Percentiles rank a stretch among this genome's conserved stretches.
These are phyloP conservation scores for Parochlus steinenii DNA, from an alignment of 2,888 invertebrate species.

Conservation along the genomic window DNA sequence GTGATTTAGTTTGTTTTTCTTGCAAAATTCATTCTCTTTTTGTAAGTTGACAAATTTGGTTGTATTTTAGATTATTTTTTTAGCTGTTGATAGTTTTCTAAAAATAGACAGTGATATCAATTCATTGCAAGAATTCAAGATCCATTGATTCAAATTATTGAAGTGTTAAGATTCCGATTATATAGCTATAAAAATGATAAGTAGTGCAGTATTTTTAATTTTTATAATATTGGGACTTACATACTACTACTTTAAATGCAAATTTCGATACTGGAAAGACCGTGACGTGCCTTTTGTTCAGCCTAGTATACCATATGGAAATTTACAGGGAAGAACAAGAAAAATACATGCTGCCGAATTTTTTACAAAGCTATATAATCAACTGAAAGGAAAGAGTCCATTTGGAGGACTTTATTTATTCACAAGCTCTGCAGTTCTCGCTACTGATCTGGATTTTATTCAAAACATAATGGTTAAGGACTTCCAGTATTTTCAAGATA, in stretches of 20 bases:
- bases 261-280: conserved; percentile 15
- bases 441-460: conserved; percentile 17
- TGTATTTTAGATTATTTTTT: too few species aligned
- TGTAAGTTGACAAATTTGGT: too few species aligned
- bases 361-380: conserved; percentile 2
- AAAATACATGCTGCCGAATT: conserved; percentile 6
- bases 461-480: conserved; percentile 20
- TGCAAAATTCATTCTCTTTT: too few species aligned
- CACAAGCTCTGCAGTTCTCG: conserved; percentile 7
- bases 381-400: conserved; percentile 3
- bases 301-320: conserved; percentile 20
- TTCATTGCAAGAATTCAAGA: too few species aligned
- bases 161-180: too few species aligned
- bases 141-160: too few species aligned
- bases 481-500: conserved; percentile 22
- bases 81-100: too few species aligned
- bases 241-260: conserved; percentile 15
- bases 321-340: conserved; percentile 14
- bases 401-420: conserved; percentile 11
- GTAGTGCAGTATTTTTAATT: too few species aligned
- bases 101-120: too few species aligned
- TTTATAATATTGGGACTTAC: too few species aligned
- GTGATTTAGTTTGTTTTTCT: too few species aligned
- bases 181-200: too few species aligned
- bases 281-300: conserved; percentile 14